Evolutionary conservation across 2,888 invertebrate genomes (phyloP), one percentile per base, ranked within the genome.

Genomic region (Sphaeridia pumilis): DNA sequence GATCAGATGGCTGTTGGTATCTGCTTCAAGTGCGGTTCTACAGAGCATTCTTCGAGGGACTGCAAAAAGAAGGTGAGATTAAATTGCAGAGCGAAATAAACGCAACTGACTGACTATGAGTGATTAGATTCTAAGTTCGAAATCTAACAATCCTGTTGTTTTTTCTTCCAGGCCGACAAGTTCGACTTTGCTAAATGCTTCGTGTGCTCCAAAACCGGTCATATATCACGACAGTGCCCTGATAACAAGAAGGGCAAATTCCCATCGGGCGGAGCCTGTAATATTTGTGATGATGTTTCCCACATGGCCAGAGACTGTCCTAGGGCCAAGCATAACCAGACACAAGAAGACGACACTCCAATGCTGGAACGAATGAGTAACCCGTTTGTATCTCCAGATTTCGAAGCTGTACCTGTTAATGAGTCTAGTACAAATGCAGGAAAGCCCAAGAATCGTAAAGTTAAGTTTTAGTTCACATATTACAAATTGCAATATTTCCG

Each of bases 21-120:
- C 45, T 89, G 89, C 67, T 89, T 84, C 67, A 88, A 88, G 70
- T 90, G 90, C 71, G 90, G 90, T 1, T 88, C 88, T 0, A 85
- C 85, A 3, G 89, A 89, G 68, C 90, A 90, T 67, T 79, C 78
- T 12, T 81, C 83, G 66, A 59, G 66, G 27, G 58, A 62, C 12
- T 71, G 71, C 55, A 61, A 54, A 44, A 56, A 56, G 49, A 49
- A 57, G 48, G 59, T 60, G 59, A 25, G 59, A 54, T 31, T 31
- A 14, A 31, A 45, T 31, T 26, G 27, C 47, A 35, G 28, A 35
- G 17, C 12, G 28, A 24, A 24, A 42, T 35, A 12, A n/a, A n/a
- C n/a, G n/a, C n/a, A n/a, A n/a, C n/a, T n/a, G n/a, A 22, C 43
- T 24, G 38, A 43, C 10, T n/a, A 36, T 38, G 14, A 56, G 49